These are phyloP conservation scores for Antheraea yamamai DNA, from an alignment of 2,888 invertebrate species.

Conservation along the genomic window DNA sequence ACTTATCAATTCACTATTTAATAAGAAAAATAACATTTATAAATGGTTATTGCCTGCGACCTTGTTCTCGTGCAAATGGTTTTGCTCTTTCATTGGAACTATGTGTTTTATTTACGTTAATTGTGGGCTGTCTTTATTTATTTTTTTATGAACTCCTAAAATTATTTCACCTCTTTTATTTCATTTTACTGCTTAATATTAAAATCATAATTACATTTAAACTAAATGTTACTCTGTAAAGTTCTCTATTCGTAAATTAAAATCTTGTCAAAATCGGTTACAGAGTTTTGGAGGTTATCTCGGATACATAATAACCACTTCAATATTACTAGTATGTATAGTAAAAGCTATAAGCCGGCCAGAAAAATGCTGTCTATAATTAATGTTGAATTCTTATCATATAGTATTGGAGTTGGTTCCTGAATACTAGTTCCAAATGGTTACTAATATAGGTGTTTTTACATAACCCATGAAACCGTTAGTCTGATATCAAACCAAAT, in stretches of 20 bases:
- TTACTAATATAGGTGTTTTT: neutral
- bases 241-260: too few relatives aligned
- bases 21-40: neutral
- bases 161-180: too few relatives aligned
- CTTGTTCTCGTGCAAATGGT: too few relatives aligned
- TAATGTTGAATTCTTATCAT: neutral
- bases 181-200: too few relatives aligned
- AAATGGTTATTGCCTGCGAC: too few relatives aligned
- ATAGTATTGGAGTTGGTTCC: neutral
- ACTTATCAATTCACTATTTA: constrained; percentile 40
- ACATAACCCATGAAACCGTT: neutral
- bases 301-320: too few relatives aligned
- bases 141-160: neutral
- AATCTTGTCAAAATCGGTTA: too few relatives aligned
- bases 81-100: too few relatives aligned
- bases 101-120: too few relatives aligned
- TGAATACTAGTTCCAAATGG: neutral
- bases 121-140: neutral
- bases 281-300: too few relatives aligned
- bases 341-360: neutral
- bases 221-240: too few relatives aligned
- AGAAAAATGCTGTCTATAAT: neutral
- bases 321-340: neutral
- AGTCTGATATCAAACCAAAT: neutral
- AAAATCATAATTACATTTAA: too few relatives aligned